Evolutionary conservation across 2,797 vertebrate genomes (phyloP).

Genomic region (Coendou prehensilis): DNA sequence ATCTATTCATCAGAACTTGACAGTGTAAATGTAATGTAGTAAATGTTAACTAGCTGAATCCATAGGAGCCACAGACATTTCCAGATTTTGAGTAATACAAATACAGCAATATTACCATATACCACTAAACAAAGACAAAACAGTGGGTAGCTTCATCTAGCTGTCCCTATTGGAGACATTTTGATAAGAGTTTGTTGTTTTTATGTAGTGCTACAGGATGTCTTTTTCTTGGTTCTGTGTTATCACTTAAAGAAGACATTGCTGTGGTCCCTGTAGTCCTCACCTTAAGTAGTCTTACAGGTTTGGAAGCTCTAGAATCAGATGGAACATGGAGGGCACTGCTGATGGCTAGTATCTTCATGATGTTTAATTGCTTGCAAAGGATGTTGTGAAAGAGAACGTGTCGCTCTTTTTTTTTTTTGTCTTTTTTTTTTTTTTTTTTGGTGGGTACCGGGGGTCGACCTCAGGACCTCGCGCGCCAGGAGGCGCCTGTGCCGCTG

Average conservation of each 20-base stretch:
- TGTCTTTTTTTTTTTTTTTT: too few species aligned
- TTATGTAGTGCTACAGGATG: background rate
- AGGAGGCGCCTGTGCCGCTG: too few species aligned
- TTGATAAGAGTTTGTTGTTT: conserved; percentile 34
- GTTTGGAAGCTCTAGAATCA: conserved; percentile 1
- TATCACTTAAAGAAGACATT: conserved; percentile 3
- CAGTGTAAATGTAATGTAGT: background rate
- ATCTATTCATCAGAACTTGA: background rate
- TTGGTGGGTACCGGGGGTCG: too few species aligned
- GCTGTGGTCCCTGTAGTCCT: background rate
- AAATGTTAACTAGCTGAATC: conserved; percentile 9
- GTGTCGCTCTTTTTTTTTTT: background rate
- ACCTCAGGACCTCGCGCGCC: too few species aligned
- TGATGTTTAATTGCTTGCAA: background rate
- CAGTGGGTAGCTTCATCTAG: background rate
- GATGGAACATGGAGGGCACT: background rate
- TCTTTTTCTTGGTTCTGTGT: background rate
- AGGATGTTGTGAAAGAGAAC: background rate
- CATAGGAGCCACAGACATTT: background rate
- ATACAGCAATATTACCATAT: background rate
- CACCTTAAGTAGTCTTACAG: background rate
- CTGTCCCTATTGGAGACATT: conserved; percentile 25
- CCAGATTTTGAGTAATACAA: conserved; percentile 53
- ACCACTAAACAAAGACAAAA: background rate
- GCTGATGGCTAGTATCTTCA: background rate